phyloP scores from a whole-genome alignment of 2,797 vertebrate species.

The Xiphophorus birchmanni region DNA sequence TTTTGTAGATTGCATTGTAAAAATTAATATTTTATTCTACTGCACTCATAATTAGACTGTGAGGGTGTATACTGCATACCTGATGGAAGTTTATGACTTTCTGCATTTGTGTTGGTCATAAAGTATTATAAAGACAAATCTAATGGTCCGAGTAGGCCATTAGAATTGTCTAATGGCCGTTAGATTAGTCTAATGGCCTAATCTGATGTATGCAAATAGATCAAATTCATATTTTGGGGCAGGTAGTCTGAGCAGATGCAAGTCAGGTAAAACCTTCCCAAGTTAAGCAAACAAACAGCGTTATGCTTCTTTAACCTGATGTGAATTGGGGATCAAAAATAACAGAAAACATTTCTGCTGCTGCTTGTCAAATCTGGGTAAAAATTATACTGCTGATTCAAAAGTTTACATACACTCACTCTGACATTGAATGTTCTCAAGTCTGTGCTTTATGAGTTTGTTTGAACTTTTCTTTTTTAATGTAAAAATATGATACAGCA shows the following conservation, averaged over 20 bases:
- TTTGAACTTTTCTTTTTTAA: not conserved
- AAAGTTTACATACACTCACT: not conserved
- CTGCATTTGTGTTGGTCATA: not conserved
- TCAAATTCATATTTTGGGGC: not conserved
- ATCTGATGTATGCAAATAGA: not conserved
- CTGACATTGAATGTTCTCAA: not conserved
- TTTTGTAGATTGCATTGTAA: not conserved
- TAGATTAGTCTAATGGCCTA: not conserved
- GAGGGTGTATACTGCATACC: not conserved
- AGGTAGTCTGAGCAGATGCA: not conserved
- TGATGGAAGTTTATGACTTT: not conserved
- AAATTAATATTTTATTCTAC: constrained; percentile 10
- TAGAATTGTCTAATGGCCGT: not conserved
- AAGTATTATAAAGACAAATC: not conserved
- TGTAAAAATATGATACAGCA: not conserved
- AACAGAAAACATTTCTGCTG: not conserved
- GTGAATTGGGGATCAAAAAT: not conserved
- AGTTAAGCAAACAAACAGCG: not conserved
- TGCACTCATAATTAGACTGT: not conserved
- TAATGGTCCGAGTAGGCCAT: not conserved
- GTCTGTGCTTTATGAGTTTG: not conserved
- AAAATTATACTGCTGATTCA: not conserved
- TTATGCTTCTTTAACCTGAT: not conserved
- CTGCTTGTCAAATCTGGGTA: not conserved
- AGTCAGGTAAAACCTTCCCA: not conserved